Percentiles rank a stretch among this genome's conserved stretches.
Conservation (phyloP, 2,113 vertebrate species). For the Etia nguti region DNA sequence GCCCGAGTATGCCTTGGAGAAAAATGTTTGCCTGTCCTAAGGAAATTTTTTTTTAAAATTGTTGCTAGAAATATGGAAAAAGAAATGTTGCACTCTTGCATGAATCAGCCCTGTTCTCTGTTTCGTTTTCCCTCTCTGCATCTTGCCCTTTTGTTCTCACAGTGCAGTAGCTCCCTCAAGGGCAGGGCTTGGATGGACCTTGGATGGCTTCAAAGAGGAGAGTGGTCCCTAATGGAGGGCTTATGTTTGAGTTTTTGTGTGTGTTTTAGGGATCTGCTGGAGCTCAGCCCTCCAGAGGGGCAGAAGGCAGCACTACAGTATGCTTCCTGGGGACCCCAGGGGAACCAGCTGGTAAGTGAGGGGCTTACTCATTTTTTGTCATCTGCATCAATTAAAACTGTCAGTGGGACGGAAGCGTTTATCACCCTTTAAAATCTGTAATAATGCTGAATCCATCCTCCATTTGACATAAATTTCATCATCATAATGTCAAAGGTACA, state of each 20-base stretch:
- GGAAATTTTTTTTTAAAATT: neutral
- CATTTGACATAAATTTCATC: neutral
- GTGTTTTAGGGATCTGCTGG: conserved; percentile 70
- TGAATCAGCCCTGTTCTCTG: conserved; percentile 43
- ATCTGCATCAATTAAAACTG: neutral
- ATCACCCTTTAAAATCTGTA: neutral
- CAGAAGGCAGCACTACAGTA: conserved; percentile 64
- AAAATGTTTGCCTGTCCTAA: conserved; percentile 42
- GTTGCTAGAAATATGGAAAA: neutral
- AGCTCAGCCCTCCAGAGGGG: conserved; percentile 58
- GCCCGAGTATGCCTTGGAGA: conserved; percentile 42
- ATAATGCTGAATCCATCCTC: neutral
- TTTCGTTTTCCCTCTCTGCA: conserved; percentile 57
- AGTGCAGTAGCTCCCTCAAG: conserved; percentile 14
- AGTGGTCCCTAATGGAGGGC: neutral
- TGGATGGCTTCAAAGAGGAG: conserved; percentile 15
- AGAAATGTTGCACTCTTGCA: conserved; percentile 54
- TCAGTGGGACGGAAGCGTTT: neutral
- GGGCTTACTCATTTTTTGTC: neutral
- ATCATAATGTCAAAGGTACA: neutral
- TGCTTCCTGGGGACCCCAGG: conserved; percentile 76
- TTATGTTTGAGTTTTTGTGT: conserved; percentile 43
- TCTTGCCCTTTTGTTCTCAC: conserved; percentile 51
- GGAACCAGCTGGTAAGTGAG: conserved; percentile 75
- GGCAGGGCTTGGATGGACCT: conserved; percentile 37